Evolutionary conservation across 2,797 vertebrate genomes (phyloP).

Genomic region (Cichlasoma orientale): DNA sequence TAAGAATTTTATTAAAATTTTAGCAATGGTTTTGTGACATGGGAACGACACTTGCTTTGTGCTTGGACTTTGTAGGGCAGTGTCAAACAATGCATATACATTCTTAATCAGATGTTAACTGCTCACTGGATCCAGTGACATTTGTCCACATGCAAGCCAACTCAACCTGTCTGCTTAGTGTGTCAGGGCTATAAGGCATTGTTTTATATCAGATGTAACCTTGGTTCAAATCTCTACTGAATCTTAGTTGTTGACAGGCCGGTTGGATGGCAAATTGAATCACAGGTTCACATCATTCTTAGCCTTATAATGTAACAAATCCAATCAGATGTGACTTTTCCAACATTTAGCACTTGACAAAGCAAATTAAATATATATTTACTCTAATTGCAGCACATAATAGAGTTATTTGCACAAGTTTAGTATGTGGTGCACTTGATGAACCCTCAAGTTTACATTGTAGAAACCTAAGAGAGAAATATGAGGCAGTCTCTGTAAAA

Average conservation of each 20-base stretch:
- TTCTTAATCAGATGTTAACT: not conserved
- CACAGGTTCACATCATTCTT: not conserved
- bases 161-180: not conserved
- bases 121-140: not conserved
- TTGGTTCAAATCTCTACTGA: not conserved
- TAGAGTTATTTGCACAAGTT: constrained; percentile 13
- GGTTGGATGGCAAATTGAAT: not conserved
- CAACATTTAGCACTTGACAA: not conserved
- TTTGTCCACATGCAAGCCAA: not conserved
- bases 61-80: not conserved
- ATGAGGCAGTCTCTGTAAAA: constrained; percentile 56
- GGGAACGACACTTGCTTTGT: not conserved
- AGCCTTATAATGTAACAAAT: not conserved
- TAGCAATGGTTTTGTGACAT: not conserved
- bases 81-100: not conserved
- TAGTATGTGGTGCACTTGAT: constrained; percentile 32
- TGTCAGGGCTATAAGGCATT: not conserved
- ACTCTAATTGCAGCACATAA: constrained; percentile 4
- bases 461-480: constrained; percentile 50
- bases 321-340: not conserved
- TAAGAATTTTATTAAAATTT: not conserved
- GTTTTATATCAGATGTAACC: not conserved
- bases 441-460: constrained; percentile 25
- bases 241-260: not conserved
- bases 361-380: not conserved